phyloP scores from a whole-genome alignment of 2,888 invertebrate species.

The Margaritifera margaritifera region DNA sequence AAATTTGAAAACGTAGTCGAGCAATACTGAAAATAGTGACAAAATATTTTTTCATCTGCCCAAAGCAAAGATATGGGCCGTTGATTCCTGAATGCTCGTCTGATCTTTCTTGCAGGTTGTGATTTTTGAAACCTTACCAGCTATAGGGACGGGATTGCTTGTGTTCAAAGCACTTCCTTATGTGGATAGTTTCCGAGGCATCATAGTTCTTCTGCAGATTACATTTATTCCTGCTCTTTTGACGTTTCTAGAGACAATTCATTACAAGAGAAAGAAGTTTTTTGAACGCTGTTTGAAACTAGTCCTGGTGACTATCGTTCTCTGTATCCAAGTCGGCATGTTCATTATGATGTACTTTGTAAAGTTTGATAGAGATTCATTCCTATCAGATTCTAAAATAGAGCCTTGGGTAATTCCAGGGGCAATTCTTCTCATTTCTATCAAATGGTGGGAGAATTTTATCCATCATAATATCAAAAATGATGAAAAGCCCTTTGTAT shows the following conservation, averaged over 20 bases:
- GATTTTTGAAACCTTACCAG: conserved; percentile 18
- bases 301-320: conserved; percentile 14
- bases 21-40: no score
- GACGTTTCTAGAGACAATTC: conserved; percentile 37
- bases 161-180: conserved; percentile 61
- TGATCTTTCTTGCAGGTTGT: conserved; percentile 21
- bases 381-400: neutral
- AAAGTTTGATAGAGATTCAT: neutral
- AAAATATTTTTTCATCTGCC: neutral
- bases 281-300: conserved; percentile 4
- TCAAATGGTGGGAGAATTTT: conserved; percentile 98
- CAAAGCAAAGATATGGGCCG: neutral
- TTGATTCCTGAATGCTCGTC: neutral
- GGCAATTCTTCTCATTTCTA: conserved; percentile 86
- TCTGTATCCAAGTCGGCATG: conserved; percentile 32
- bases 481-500: neutral
- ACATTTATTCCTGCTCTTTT: conserved; percentile 56
- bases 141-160: conserved; percentile 37
- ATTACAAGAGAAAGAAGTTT: conserved; percentile 10
- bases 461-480: conserved; percentile 4
- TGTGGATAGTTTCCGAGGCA: conserved; percentile 37
- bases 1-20: no score
- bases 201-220: conserved; percentile 48
- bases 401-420: conserved; percentile 84
- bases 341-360: conserved; percentile 10